These are phyloP conservation scores for Leucophora obtusa DNA, from an alignment of 2,888 invertebrate genomes.

Conservation along the genomic window DNA sequence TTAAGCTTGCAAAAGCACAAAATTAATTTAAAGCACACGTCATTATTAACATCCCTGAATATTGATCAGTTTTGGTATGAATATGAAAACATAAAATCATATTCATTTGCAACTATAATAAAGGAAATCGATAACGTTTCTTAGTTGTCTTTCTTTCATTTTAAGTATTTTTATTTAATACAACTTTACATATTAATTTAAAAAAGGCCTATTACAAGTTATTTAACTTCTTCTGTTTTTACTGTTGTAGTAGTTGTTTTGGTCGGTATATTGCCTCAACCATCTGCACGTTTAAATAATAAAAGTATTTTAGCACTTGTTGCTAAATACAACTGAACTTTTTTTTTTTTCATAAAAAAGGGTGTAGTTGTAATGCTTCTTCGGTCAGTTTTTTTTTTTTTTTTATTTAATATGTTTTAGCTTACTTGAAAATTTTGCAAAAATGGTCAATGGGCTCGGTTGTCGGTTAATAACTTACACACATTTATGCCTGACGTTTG, in stretches of 20 bases:
- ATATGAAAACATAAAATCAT: neutral
- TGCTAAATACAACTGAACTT: constrained; percentile 39
- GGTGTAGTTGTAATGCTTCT: constrained; percentile 34
- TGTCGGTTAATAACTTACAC: constrained; percentile 24
- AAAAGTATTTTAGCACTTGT: constrained; percentile 65
- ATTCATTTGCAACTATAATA: constrained; percentile 34
- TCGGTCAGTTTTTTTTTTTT: constrained; percentile 12
- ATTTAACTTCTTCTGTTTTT: constrained; percentile 3
- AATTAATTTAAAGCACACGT: constrained; percentile 65
- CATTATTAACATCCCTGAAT: constrained; percentile 64
- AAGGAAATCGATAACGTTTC: constrained; percentile 65
- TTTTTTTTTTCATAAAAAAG: constrained; percentile 6
- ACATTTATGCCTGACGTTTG: constrained; percentile 36
- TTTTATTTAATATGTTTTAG: neutral
- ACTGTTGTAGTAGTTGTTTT: constrained; percentile 5
- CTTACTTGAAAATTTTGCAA: constrained; percentile 2
- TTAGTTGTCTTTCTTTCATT: constrained; percentile 41
- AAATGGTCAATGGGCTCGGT: constrained; percentile 61
- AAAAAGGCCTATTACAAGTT: constrained; percentile 55
- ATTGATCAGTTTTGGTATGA: constrained; percentile 55
- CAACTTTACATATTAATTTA: constrained; percentile 57
- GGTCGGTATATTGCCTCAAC: constrained; percentile 4
- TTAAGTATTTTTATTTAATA: constrained; percentile 23
- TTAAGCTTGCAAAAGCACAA: constrained; percentile 22
- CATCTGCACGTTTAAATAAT: constrained; percentile 63